A percentile compares a stretch with the other conserved stretches of the same genome.
These are phyloP conservation scores for Bombus turneri DNA, from an alignment of 1,140 invertebrate genomes.

Conservation along the genomic window DNA sequence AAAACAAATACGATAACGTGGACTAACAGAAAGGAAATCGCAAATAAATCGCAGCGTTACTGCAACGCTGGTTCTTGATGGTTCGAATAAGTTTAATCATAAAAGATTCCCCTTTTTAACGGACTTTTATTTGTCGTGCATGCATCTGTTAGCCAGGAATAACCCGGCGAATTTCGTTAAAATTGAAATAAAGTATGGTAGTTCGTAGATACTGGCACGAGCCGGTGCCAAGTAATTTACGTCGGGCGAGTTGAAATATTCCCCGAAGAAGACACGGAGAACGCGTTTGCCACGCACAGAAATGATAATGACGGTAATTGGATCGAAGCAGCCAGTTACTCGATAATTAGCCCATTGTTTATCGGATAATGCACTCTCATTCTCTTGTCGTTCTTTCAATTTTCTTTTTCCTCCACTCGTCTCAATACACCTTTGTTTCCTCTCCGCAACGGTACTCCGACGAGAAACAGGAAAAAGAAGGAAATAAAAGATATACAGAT, in stretches of 20 bases:
- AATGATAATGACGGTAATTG: slow-evolving; percentile 38
- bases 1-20: no score
- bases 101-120: background rate
- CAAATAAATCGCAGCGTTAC: no score
- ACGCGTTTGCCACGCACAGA: background rate
- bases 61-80: no score
- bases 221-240: slow-evolving; percentile 21
- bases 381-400: background rate
- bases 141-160: background rate
- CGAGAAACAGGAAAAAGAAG: background rate
- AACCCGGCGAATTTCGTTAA: background rate
- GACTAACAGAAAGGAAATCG: no score
- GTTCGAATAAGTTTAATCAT: no score
- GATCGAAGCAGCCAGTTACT: slow-evolving; percentile 8
- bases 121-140: background rate
- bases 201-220: no score
- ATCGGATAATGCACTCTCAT: slow-evolving; percentile 26
- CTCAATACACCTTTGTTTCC: background rate
- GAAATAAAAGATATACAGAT: background rate
- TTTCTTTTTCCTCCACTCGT: background rate
- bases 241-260: slow-evolving; percentile 20
- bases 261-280: background rate
- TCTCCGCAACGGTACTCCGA: background rate
- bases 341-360: slow-evolving; percentile 33
- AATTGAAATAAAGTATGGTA: background rate